A percentile compares a stretch with the other conserved stretches of the same genome.
phyloP scores from a whole-genome alignment of 2,113 vertebrate genomes.

The Oreotrochilus melanogaster region DNA sequence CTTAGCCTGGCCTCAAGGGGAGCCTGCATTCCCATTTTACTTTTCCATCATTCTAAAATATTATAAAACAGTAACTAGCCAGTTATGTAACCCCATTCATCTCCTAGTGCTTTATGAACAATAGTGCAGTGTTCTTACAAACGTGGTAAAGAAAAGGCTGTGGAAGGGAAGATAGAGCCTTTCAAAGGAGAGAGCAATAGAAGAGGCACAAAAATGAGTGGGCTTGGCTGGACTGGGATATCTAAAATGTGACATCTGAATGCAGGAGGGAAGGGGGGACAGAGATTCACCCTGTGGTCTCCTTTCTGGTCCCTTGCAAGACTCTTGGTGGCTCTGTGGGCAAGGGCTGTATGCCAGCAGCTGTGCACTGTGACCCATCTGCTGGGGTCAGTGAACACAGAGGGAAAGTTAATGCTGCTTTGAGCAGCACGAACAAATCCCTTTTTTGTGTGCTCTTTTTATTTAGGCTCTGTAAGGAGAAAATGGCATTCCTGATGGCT shows the following conservation, averaged over 20 bases:
- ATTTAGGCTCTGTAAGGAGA: background rate
- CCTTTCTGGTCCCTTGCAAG: background rate
- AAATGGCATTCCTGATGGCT: background rate
- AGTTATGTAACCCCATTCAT: constrained; percentile 12
- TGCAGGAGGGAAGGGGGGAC: background rate
- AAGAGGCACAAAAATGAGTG: background rate
- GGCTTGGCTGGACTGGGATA: background rate
- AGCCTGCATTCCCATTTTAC: background rate
- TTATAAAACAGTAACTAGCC: background rate
- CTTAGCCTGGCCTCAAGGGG: background rate
- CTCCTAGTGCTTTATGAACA: background rate
- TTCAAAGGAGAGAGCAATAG: background rate
- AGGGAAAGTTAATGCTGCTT: background rate
- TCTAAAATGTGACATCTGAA: background rate
- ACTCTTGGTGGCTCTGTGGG: background rate
- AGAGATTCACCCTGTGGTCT: background rate
- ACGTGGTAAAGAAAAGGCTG: background rate
- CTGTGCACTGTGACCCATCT: background rate
- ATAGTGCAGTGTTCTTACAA: background rate
- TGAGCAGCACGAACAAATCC: background rate
- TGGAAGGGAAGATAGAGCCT: background rate
- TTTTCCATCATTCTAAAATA: constrained; percentile 12
- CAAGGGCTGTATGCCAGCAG: background rate
- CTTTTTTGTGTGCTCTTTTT: background rate
- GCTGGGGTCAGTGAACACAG: background rate